Percentiles rank a stretch among this genome's conserved stretches.
phyloP scores from a whole-genome alignment of 2,888 invertebrate genomes.

The Archaeoteleia sp. region DNA sequence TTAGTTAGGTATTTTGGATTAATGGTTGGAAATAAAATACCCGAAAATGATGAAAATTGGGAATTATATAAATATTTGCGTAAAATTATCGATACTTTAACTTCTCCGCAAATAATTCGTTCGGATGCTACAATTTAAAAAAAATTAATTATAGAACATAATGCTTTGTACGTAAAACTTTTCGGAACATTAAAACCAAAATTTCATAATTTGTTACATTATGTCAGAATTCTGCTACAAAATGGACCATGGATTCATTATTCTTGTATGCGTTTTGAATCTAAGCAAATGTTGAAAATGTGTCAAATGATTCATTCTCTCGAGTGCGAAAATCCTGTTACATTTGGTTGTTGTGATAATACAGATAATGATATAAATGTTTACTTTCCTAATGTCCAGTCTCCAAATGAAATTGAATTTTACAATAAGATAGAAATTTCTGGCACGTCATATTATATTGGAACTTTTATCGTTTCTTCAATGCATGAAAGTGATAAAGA shows the following conservation, averaged over 20 bases:
- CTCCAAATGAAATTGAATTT: too few relatives aligned
- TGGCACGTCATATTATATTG: slow-evolving; percentile 15
- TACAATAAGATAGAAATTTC: slow-evolving; percentile 8
- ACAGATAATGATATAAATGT: background rate
- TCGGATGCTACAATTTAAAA: slow-evolving; percentile 15
- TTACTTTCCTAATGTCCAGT: too few relatives aligned
- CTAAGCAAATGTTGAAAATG: slow-evolving; percentile 20
- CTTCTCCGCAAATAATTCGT: slow-evolving; percentile 25
- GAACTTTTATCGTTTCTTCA: slow-evolving; percentile 21
- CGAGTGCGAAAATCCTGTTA: background rate
- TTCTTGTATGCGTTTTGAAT: slow-evolving; percentile 31
- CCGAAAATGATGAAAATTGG: slow-evolving; percentile 29
- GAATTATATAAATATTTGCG: slow-evolving; percentile 33
- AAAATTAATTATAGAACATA: slow-evolving; percentile 9
- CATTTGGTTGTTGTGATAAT: background rate
- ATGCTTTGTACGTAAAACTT: slow-evolving; percentile 12
- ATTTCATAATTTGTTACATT: slow-evolving; percentile 27
- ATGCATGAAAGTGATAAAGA: slow-evolving; percentile 17
- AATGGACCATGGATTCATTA: slow-evolving; percentile 29
- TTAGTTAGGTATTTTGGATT: slow-evolving; percentile 30
- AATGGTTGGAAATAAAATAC: slow-evolving; percentile 26
- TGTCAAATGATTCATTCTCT: slow-evolving; percentile 13
- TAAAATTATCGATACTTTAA: slow-evolving; percentile 33
- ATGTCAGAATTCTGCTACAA: slow-evolving; percentile 9
- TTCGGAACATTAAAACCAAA: slow-evolving; percentile 25